Evolutionary conservation across 2,888 invertebrate genomes (phyloP).

Genomic region (Drosophila neotestacea): DNA sequence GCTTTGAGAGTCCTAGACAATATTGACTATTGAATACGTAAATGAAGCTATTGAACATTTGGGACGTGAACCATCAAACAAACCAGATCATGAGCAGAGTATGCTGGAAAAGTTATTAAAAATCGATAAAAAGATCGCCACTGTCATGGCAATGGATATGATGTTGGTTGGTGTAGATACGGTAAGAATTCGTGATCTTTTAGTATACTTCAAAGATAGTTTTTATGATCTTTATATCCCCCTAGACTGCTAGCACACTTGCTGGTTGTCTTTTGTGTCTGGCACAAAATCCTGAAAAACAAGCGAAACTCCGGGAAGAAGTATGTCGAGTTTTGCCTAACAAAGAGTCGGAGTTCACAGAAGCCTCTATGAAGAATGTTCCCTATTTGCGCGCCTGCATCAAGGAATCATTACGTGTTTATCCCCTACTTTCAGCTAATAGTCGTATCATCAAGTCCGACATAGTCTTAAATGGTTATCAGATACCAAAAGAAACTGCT

Average conservation of each 20-base stretch:
- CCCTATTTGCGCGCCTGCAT: slow-evolving; percentile 90
- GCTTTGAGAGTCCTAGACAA: slow-evolving; percentile 66
- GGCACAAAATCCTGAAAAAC: slow-evolving; percentile 87
- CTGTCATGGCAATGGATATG: slow-evolving; percentile 90
- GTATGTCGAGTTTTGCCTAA: slow-evolving; percentile 85
- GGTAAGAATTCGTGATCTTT: slow-evolving; percentile 84
- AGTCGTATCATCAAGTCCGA: slow-evolving; percentile 83
- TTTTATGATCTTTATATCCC: background rate
- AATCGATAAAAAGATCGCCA: slow-evolving; percentile 88
- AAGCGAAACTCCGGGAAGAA: slow-evolving; percentile 88
- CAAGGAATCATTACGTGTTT: slow-evolving; percentile 89
- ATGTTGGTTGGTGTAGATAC: slow-evolving; percentile 90
- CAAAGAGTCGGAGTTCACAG: slow-evolving; percentile 85
- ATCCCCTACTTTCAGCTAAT: slow-evolving; percentile 85
- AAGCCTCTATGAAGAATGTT: slow-evolving; percentile 85
- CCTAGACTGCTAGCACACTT: slow-evolving; percentile 76
- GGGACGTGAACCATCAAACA: slow-evolving; percentile 38
- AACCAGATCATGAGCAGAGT: slow-evolving; percentile 85
- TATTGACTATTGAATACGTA: slow-evolving; percentile 77
- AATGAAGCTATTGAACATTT: slow-evolving; percentile 81
- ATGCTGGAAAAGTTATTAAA: slow-evolving; percentile 88
- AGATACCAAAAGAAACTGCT: background rate
- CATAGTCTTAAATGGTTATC: slow-evolving; percentile 73
- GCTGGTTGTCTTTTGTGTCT: slow-evolving; percentile 86
- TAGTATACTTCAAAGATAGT: too few species aligned